Evolutionary conservation across 2,113 vertebrate species (phyloP).

Genomic region (Phrynocephalus versicolor): DNA sequence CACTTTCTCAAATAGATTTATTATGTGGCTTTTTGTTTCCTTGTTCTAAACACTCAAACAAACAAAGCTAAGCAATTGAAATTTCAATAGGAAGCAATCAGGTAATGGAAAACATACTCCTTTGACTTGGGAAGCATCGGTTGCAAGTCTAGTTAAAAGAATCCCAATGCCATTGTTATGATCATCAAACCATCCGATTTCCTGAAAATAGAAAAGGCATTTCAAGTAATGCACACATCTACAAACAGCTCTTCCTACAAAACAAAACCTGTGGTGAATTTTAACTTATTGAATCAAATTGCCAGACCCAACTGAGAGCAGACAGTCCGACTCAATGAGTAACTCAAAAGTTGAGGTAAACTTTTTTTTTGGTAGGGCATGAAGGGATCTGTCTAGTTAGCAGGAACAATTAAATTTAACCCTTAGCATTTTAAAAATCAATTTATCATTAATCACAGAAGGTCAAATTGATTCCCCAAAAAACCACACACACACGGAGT

Average conservation of each 20-base stretch:
- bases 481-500: too few species aligned
- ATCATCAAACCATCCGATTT: conserved; percentile 80
- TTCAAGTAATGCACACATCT: neutral
- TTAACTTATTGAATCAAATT: neutral
- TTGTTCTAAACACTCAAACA: neutral
- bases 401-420: too few species aligned
- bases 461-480: neutral
- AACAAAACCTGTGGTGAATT: neutral
- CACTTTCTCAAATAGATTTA: neutral
- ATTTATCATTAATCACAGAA: neutral
- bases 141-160: conserved; percentile 80
- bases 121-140: conserved; percentile 80
- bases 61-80: neutral
- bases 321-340: too few species aligned
- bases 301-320: too few species aligned
- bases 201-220: conserved; percentile 41
- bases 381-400: too few species aligned
- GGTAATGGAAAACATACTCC: conserved; percentile 60
- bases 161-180: conserved; percentile 75
- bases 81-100: neutral
- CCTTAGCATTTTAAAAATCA: too few species aligned
- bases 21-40: neutral
- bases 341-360: too few species aligned
- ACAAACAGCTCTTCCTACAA: neutral
- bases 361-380: too few species aligned